Base-by-base conservation (phyloP, 2,113 vertebrate genomes). In the Fregetta grallaria region DNA sequence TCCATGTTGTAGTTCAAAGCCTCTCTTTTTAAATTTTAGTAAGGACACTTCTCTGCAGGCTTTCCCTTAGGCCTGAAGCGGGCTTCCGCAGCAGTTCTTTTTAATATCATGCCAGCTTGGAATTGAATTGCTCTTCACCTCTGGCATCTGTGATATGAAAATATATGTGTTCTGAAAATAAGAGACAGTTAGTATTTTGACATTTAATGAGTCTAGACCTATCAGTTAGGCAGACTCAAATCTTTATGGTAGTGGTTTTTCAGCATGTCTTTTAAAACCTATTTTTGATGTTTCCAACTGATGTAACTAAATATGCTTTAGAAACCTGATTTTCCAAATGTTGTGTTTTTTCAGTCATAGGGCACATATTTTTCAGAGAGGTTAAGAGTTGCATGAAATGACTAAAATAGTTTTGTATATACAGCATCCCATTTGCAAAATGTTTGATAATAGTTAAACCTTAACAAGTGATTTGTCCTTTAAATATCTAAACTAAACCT, bases 101-200 rank as follows among this genome's bases (percentile, higher is more conserved):
- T 94, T 97, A 94, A 97, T 96, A 97, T 90, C 83, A 91, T 93
- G 96, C 94, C 96, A 96, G 67, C 77, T 94, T 96, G 86, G 90
- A 94, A 96, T 94, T 94, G 94, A 95, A 95, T 92, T 94, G 73
- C 92, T 92, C 96, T 96, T 91, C 83, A 95, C 93, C 85, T 92
- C 96, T 96, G 90, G 96, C 88, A 90, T 94, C 78, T 80, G 49
- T 91, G 83, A 95, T 87, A 97, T 91, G 92, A 97, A 97, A 97
- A 97, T 97, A 96, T 89, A 97, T 94, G 53, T 92, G 61, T 89
- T 94, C 92, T 94, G 80, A 94, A 92, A 95, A 92, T 90, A 95
- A 88, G 81, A 95, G 70, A 73, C 88, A 94, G 80, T 95, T 93
- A 84, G 50, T 91, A 86, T 96, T 97, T 95, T 96, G 93, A 93